Base-by-base conservation (phyloP, 1,140 invertebrate genomes). In the Scaptomyza pallida region DNA sequence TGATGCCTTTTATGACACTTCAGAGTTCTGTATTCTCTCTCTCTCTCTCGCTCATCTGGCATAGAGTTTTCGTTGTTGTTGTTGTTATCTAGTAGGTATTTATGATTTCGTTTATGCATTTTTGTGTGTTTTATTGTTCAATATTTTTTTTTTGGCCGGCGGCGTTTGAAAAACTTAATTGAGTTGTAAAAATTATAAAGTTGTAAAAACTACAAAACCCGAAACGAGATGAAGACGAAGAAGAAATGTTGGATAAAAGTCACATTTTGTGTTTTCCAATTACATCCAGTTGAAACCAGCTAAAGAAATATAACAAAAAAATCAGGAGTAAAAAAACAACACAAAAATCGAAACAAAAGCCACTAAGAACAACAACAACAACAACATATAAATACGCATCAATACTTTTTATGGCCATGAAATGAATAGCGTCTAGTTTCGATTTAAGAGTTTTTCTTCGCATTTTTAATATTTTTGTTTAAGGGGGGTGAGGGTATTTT, bases 161-260 rank as follows among this genome's bases (percentile, higher is more conserved):
- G 74, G 63, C 75, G 75, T 78, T 81, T 88, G 37, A 81, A 77
- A 75, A 88, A 85, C 64, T 88, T 89, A 89, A 88, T 88, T 88
- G 83, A 88, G 82, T 82, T 88, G 82, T 88, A 89, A 88, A 88
- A 88, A 88, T 88, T 88, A 88, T 88, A 88, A 88, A 88, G 82
- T 73, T 88, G 82, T 88, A 88, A 88, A 86, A 85, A 69, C n/a
- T n/a, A n/a, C n/a, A 68, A 40, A 48, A 37, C 51, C 33, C 10
- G 33, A 37, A 70, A 63, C 41, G 23, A 70, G 48, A 55, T 8
- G 16, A 68, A 47, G 19, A 51, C 33, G 40, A 23, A 40, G 35
- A 47, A 35, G 33, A 72, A 62, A 59, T 51, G 77, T 15, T 69
- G 44, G 44, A 51, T 70, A 83, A 85, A 74, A 85, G 73, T 74